phyloP scores from a whole-genome alignment of 2,888 invertebrate genomes.

The Pandemis heparana region DNA sequence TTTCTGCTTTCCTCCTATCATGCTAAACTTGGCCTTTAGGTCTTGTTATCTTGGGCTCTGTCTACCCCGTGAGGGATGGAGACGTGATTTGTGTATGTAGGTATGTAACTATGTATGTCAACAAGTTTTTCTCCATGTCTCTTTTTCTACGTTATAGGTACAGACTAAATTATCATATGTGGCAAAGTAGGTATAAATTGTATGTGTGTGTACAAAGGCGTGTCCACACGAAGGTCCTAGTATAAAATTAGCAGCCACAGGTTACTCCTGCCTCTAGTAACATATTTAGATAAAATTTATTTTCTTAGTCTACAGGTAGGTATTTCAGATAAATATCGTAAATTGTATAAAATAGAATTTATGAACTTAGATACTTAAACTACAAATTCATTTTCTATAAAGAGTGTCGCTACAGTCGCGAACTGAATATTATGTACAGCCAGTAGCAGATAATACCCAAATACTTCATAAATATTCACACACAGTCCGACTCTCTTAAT shows the following conservation, averaged over 20 bases:
- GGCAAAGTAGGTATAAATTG: not conserved
- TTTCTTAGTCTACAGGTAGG: slow-evolving; percentile 6
- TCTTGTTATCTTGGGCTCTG: too few species aligned
- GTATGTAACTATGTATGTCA: too few species aligned
- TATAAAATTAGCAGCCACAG: slow-evolving; percentile 7
- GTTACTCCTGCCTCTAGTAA: not conserved
- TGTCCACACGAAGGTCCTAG: slow-evolving; percentile 1
- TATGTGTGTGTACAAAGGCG: not conserved
- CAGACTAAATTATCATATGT: not conserved
- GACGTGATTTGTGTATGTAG: too few species aligned
- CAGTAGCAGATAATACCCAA: not conserved
- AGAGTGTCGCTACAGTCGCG: not conserved
- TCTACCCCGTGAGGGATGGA: too few species aligned
- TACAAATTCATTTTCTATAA: slow-evolving; percentile 20
- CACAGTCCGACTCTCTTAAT: not conserved
- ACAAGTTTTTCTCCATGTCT: not conserved
- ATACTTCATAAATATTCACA: not conserved
- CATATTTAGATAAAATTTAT: slow-evolving; percentile 4
- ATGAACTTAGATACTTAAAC: not conserved
- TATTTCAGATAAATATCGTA: slow-evolving; percentile 16
- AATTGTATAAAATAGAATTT: slow-evolving; percentile 28
- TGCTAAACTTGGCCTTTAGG: too few species aligned
- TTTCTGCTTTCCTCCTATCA: too few species aligned
- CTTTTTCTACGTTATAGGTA: not conserved
- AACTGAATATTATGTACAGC: not conserved